These are phyloP conservation scores for Burhinus oedicnemus DNA, from an alignment of 2,113 vertebrate species.

Conservation along the genomic window DNA sequence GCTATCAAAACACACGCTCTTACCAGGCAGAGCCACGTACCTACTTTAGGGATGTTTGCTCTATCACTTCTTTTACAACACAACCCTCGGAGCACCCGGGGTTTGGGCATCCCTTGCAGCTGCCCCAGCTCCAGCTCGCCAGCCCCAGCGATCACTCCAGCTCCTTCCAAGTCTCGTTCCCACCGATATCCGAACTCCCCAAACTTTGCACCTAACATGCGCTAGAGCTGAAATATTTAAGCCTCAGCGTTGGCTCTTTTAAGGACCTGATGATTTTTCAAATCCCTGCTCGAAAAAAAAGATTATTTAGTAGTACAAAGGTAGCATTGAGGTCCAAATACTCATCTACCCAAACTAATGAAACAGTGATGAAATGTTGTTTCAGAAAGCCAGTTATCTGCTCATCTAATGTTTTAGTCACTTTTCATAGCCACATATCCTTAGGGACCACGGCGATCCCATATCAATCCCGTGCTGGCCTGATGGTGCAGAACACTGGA, in stretches of 20 bases:
- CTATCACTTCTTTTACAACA: background rate
- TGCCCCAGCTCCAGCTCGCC: background rate
- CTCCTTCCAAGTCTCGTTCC: background rate
- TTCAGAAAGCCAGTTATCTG: slow-evolving; percentile 57
- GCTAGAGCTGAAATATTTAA: background rate
- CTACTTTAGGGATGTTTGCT: background rate
- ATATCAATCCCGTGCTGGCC: accelerated
- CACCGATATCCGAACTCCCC: accelerated
- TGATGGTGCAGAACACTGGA: background rate
- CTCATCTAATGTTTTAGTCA: background rate
- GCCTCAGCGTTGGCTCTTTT: background rate
- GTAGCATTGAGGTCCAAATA: slow-evolving; percentile 71
- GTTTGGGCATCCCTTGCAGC: background rate
- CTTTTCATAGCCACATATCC: background rate
- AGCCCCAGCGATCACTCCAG: background rate
- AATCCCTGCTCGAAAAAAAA: background rate
- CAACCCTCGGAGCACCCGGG: background rate
- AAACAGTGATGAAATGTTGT: slow-evolving; percentile 75
- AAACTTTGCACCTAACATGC: background rate
- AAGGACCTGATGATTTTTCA: background rate
- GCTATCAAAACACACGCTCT: background rate
- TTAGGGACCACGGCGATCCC: background rate
- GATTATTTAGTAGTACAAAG: slow-evolving; percentile 73
- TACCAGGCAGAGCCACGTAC: accelerated
- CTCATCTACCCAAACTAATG: slow-evolving; percentile 64